These are phyloP conservation scores for Dichetophora obliterata DNA, from an alignment of 2,888 invertebrate species.

Conservation along the genomic window DNA sequence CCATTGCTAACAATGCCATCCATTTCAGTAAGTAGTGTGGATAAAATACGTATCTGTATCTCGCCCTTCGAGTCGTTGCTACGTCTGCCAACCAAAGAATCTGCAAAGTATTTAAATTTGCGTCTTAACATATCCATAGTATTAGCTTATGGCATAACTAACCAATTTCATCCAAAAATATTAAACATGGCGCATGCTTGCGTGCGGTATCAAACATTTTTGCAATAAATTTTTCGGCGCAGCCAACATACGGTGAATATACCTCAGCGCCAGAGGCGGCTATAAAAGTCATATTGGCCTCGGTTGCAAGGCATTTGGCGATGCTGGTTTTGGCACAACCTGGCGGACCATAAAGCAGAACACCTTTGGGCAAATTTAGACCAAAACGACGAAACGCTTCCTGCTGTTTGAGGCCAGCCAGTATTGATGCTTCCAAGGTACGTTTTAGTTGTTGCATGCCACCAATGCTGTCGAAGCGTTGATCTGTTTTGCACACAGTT, in stretches of 20 bases:
- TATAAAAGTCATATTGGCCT: slow-evolving; percentile 72
- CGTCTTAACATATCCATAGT: not conserved
- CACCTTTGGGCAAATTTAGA: slow-evolving; percentile 73
- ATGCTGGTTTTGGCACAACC: slow-evolving; percentile 78
- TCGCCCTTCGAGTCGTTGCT: slow-evolving; percentile 59
- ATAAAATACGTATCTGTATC: slow-evolving; percentile 74
- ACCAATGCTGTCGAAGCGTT: slow-evolving; percentile 72
- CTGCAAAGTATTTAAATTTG: slow-evolving; percentile 53
- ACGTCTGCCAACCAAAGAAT: slow-evolving; percentile 71
- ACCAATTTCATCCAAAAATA: slow-evolving; percentile 78
- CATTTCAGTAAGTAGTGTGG: slow-evolving; percentile 77
- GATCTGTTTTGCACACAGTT: slow-evolving; percentile 65
- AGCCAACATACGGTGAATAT: slow-evolving; percentile 77
- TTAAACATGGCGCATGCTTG: slow-evolving; percentile 73
- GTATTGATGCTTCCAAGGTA: slow-evolving; percentile 71
- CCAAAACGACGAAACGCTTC: slow-evolving; percentile 73
- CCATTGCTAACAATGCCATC: slow-evolving; percentile 72
- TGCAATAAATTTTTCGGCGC: slow-evolving; percentile 74
- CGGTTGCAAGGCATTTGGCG: slow-evolving; percentile 73
- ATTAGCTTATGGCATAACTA: slow-evolving; percentile 21
- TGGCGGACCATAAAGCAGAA: slow-evolving; percentile 76
- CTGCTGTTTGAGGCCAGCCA: slow-evolving; percentile 73
- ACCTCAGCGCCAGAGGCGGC: slow-evolving; percentile 75
- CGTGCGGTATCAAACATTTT: slow-evolving; percentile 75
- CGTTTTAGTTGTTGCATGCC: slow-evolving; percentile 73